Evolutionary conservation across 2,797 vertebrate species (phyloP), one percentile per base, ranked within the genome.

Genomic region (Silurus aristotelis): DNA sequence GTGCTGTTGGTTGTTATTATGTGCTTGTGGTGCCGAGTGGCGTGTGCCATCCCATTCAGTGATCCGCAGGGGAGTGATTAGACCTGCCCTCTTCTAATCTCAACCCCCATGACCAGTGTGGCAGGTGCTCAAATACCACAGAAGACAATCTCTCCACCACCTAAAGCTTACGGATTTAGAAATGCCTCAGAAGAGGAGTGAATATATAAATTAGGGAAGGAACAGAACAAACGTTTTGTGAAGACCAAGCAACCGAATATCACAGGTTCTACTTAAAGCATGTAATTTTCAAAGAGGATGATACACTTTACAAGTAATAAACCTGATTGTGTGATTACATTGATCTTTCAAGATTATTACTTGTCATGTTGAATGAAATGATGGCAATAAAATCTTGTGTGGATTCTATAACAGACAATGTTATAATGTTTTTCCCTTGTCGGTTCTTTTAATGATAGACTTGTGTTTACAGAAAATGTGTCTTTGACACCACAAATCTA

Each of bases 81-180:
- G 64, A 56, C 31, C 19, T 48, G 46, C 46, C 52, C 83, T 56
- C 48, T 43, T 27, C 64, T 64, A 58, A 5, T 52, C 48, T 55
- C 48, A 10, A 27, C 48, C 43, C 75, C 55, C 25, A 66, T 86
- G 80, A 64, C 67, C 58, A 80, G 43, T 6, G 1, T 79, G 64
- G 43, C 85, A 83, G 56, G 20, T 78, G 81, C 71, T 86, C 67
- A 79, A 78, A 83, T 82, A 70, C 64, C 80, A 61, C 81, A 83
- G 48, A 63, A 25, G 60, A 20, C 70, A 55, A 56, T 79, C 48
- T 52, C 70, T 77, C 25, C 71, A 43, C 43, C 43, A 22, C 43
- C 8, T n/a, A 61, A 60, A 27, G 3, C 19, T 13, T 63, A 66
- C 20, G 5, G 43, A 78, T 77, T 61, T 61, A 27, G 6, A 2